phyloP scores from a whole-genome alignment of 1,140 invertebrate genomes.

The Carposina sasakii region DNA sequence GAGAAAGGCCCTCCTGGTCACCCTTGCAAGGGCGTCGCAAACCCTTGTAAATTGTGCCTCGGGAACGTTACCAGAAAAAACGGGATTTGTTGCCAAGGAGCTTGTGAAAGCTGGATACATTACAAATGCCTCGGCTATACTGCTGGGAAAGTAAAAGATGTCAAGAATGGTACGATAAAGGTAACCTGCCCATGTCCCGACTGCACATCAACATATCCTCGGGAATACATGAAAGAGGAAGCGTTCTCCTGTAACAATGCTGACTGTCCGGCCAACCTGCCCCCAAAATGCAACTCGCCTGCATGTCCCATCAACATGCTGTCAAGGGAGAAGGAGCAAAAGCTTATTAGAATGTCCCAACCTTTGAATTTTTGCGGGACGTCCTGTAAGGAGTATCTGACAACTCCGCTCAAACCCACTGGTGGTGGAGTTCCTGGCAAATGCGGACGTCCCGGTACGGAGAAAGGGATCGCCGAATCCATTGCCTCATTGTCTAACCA shows the following conservation, averaged over 20 bases:
- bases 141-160: conserved; percentile 46
- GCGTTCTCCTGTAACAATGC: conserved; percentile 40
- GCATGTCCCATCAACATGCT: conserved; percentile 31
- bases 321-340: neutral
- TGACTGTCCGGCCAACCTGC: conserved; percentile 39
- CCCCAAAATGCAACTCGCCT: conserved; percentile 33
- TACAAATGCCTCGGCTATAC: conserved; percentile 50
- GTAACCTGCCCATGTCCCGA: conserved; percentile 52
- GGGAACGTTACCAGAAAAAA: conserved; percentile 35
- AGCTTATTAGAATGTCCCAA: too few relatives aligned
- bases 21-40: conserved; percentile 45
- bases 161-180: conserved; percentile 41
- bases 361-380: too few relatives aligned
- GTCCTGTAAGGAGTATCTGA: too few relatives aligned
- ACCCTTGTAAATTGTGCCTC: conserved; percentile 51
- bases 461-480: too few relatives aligned
- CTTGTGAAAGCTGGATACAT: conserved; percentile 54
- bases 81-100: conserved; percentile 50
- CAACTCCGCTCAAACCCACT: too few relatives aligned
- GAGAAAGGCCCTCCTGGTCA: too few relatives aligned
- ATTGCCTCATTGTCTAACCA: too few relatives aligned
- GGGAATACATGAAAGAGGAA: conserved; percentile 35
- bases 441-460: too few relatives aligned
- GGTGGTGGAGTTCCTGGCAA: too few relatives aligned
- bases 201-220: conserved; percentile 35